A percentile compares a stretch with the other conserved stretches of the same genome.
phyloP scores from a whole-genome alignment of 1,140 invertebrate genomes.

The Apocrypta bakeri region DNA sequence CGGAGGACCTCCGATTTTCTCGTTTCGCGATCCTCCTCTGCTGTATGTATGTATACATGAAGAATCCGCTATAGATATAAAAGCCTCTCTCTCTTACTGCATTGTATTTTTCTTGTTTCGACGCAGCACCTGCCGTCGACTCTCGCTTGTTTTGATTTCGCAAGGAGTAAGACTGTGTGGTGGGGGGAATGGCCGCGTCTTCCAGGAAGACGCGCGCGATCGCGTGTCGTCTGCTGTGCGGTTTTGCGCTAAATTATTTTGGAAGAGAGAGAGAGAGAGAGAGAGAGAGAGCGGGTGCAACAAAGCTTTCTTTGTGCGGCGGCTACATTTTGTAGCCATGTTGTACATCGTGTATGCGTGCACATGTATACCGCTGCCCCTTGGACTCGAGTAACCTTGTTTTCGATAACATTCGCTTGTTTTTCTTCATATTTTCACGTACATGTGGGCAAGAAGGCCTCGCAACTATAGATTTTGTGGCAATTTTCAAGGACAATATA shows the following conservation, averaged over 20 bases:
- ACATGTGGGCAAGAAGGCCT: not conserved
- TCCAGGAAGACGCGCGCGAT: slow-evolving; percentile 39
- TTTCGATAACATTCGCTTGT: slow-evolving; percentile 47
- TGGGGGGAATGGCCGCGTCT: slow-evolving; percentile 7
- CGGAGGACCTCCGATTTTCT: slow-evolving; percentile 38
- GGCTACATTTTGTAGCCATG: slow-evolving; percentile 10
- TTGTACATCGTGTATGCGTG: not conserved
- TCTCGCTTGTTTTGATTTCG: slow-evolving; percentile 46
- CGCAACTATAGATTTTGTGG: not conserved
- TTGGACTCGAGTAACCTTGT: slow-evolving; percentile 47
- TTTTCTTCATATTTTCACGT: slow-evolving; percentile 11
- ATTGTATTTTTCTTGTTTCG: slow-evolving; percentile 41
- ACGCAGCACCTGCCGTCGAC: slow-evolving; percentile 41
- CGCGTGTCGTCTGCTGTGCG: slow-evolving; percentile 39
- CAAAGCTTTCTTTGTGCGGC: slow-evolving; percentile 41
- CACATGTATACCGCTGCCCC: slow-evolving; percentile 32
- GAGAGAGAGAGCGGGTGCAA: slow-evolving; percentile 28
- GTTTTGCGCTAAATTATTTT: slow-evolving; percentile 44
- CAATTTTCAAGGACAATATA: not conserved
- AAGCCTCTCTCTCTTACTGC: not conserved
- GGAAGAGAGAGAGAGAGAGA: not conserved
- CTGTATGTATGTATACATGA: not conserved
- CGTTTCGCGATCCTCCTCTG: slow-evolving; percentile 26
- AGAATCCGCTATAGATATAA: not conserved
- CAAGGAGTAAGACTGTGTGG: not conserved